Base-by-base conservation (phyloP, 2,888 invertebrate genomes). In the Heliconius sara region DNA sequence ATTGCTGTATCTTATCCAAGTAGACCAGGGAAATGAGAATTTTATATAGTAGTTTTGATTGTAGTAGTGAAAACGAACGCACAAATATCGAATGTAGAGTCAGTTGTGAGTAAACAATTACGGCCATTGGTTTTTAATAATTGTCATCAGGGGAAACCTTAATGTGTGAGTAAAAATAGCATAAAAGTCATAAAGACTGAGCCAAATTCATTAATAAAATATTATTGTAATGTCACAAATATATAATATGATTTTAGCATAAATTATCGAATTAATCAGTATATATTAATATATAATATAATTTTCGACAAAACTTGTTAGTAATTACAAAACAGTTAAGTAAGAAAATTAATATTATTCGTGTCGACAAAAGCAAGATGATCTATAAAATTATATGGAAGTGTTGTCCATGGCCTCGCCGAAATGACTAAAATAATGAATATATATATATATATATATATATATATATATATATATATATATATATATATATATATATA, bases 311-410 rank as follows among this genome's bases (percentile, higher is more conserved):
- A 52, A 52, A 52, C 10, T 12, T 5, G 9, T 60, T 10, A n/a
- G 10, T 60, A 10, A 60, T 60, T 9, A 57, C 16, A 19, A 57
- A 57, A 57, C 19, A 72, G n/a, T 73, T 70, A 43, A 2, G 70
- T 43, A 43, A 70, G 16, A 73, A 60, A 60, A 60, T 72, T n/a
- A 73, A 60, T 73, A n/a, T 60, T 60, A 60, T 60, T 73, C 60
- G 73, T 60, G 60, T 73, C 30, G 34, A 34, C 73, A 73, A 25
- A 60, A 34, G 16, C n/a, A 39, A 39, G 60, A 60, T 34, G 57
- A 16, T n/a, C 73, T 39, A 73, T 75, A 65, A 75, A 75, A 27
- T 63, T 65, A 75, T 75, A 43, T 75, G 65, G 22, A 75, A 65
- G 27, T 75, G 66, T 27, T 66, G 47, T 39, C 65, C 27, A 65